Evolutionary conservation across 2,797 vertebrate genomes (phyloP).

Genomic region (Pithecia hirsuta): DNA sequence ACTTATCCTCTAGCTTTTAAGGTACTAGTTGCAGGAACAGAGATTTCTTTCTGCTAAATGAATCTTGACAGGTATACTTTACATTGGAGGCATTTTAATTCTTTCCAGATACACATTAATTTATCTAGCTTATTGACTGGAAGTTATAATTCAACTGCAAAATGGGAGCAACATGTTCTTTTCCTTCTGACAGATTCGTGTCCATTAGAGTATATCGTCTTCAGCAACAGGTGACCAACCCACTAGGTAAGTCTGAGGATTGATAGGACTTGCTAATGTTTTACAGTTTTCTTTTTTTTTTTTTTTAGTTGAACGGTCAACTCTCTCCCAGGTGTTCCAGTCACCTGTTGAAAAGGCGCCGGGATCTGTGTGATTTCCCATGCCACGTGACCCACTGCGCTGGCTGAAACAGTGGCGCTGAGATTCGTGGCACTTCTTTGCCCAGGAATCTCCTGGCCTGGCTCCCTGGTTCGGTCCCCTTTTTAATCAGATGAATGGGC

Average conservation of each 20-base stretch:
- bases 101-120: slow-evolving; percentile 1
- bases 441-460: too few species aligned
- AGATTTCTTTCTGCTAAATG: neutral
- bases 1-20: neutral
- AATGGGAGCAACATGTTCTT: neutral
- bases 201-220: neutral
- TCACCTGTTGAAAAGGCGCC: too few species aligned
- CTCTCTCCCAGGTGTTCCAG: too few species aligned
- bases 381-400: too few species aligned
- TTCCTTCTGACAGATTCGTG: neutral
- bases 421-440: too few species aligned
- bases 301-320: too few species aligned
- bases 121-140: neutral
- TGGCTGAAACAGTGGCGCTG: too few species aligned
- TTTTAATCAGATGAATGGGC: too few species aligned
- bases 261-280: neutral
- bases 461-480: too few species aligned
- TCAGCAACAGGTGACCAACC: neutral
- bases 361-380: too few species aligned
- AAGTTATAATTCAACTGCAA: neutral
- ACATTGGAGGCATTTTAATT: neutral
- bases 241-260: neutral
- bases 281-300: neutral
- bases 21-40: neutral
- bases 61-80: neutral